Evolutionary conservation across 2,797 vertebrate genomes (phyloP).

Genomic region (Propithecus perrieri): DNA sequence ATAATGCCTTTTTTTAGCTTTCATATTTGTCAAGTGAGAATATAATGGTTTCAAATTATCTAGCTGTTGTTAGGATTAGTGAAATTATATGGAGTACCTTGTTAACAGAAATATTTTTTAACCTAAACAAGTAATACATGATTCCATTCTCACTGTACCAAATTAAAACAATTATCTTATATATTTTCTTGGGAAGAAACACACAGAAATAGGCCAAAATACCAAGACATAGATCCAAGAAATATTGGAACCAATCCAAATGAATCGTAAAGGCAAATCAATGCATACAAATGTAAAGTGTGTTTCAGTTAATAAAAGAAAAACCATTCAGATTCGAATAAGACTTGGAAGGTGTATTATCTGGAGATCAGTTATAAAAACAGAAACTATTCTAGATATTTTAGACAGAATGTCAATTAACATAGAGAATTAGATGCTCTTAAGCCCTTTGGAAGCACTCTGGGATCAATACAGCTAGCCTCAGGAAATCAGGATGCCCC

Average conservation of each 20-base stretch:
- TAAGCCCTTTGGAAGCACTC: background rate
- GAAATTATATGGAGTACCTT: background rate
- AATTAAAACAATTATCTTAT: background rate
- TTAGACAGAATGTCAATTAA: background rate
- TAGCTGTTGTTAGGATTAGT: background rate
- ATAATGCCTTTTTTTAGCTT: background rate
- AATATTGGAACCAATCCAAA: background rate
- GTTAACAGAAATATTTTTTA: background rate
- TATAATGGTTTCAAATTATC: background rate
- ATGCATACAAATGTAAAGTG: background rate
- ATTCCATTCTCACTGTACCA: background rate
- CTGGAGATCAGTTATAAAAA: background rate
- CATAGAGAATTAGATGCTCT: background rate
- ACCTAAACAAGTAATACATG: background rate
- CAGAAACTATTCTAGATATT: background rate
- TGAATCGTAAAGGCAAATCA: background rate
- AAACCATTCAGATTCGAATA: background rate
- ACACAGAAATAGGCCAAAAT: background rate
- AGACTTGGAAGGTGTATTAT: background rate
- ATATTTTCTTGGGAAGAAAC: background rate
- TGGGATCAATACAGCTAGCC: background rate
- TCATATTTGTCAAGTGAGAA: background rate
- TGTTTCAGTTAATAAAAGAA: background rate
- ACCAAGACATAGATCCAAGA: background rate
- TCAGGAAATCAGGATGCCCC: background rate